Evolutionary conservation across 2,113 vertebrate species (phyloP).

Genomic region (Tangachromis dhanisi): DNA sequence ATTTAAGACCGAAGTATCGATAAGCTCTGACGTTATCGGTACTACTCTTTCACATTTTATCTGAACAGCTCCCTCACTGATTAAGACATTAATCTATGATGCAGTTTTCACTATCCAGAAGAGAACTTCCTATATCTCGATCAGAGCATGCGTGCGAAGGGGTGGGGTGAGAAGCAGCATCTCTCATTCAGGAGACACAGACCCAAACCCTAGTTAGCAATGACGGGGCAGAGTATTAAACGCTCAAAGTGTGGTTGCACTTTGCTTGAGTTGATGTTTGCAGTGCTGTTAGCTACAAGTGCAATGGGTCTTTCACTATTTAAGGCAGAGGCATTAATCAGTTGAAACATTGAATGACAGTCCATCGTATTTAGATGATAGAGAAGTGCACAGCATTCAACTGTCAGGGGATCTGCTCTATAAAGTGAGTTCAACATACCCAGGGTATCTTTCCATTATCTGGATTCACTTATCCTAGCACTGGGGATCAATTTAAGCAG

Average conservation of each 20-base stretch:
- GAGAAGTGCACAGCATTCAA: rapidly evolving
- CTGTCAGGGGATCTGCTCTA: not conserved
- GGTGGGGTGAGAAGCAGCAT: not conserved
- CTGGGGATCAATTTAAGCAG: not conserved
- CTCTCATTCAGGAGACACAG: not conserved
- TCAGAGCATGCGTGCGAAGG: no score
- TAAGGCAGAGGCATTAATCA: not conserved
- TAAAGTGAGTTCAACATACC: not conserved
- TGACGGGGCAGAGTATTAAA: not conserved
- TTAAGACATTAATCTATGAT: not conserved
- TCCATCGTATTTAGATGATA: not conserved
- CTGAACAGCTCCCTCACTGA: not conserved
- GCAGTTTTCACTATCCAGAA: not conserved
- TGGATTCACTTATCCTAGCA: not conserved
- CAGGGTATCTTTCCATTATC: not conserved
- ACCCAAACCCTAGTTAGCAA: no score
- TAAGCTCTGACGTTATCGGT: not conserved
- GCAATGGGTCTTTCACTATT: not conserved
- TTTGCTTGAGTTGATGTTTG: not conserved
- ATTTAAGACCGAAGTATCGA: not conserved
- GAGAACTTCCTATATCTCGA: not conserved
- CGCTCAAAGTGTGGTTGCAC: not conserved
- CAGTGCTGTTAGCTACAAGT: not conserved
- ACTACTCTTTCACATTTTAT: not conserved
- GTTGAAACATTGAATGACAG: not conserved